phyloP scores from a whole-genome alignment of 2,888 invertebrate species.

The Heliconius cydno region DNA sequence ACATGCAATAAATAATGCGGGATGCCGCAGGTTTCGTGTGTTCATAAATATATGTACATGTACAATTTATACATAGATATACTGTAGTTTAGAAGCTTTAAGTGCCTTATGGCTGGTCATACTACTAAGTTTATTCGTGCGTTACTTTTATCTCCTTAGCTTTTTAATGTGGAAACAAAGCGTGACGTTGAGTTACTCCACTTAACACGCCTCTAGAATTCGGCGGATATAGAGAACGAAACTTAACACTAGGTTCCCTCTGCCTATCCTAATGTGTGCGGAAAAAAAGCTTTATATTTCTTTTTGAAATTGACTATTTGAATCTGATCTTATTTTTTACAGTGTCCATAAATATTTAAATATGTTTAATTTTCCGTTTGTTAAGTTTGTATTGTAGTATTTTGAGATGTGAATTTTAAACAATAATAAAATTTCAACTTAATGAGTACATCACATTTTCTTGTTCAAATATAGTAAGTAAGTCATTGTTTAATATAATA shows the following conservation, averaged over 20 bases:
- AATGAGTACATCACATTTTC: neutral
- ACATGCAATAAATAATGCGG: slow-evolving; percentile 41
- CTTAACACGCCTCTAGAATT: neutral
- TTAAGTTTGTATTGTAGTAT: neutral
- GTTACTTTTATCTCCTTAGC: neutral
- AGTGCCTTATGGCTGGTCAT: neutral
- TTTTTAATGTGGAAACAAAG: neutral
- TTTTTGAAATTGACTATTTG: neutral
- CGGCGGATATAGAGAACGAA: neutral
- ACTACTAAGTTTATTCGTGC: neutral
- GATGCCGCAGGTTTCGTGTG: slow-evolving; percentile 29
- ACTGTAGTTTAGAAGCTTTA: neutral
- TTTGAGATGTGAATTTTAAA: neutral
- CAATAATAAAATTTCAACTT: neutral
- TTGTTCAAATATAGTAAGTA: neutral
- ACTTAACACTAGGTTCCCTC: neutral
- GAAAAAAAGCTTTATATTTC: neutral
- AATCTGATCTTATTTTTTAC: neutral
- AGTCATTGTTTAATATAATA: neutral
- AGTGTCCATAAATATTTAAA: neutral
- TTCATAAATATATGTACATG: neutral
- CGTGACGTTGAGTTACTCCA: neutral
- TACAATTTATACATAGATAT: neutral
- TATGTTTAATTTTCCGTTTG: neutral
- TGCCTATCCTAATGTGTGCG: neutral